Percentiles rank a stretch among this genome's conserved stretches.
These are phyloP conservation scores for Cyaniris semiargus DNA, from an alignment of 2,888 invertebrate species.

Conservation along the genomic window DNA sequence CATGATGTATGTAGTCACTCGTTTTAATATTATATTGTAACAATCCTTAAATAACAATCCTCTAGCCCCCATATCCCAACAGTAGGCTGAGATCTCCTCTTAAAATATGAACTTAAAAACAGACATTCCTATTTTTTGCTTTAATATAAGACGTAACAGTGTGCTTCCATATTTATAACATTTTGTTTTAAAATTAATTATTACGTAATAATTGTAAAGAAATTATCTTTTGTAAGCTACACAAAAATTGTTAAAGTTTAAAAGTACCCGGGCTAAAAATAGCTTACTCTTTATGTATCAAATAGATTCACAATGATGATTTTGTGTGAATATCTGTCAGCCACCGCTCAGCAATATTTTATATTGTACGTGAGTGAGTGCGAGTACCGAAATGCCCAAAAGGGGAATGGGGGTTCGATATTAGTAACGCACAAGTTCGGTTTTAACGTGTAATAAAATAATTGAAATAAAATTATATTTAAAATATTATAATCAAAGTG, in stretches of 20 bases:
- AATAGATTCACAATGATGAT: neutral
- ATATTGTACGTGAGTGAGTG: neutral
- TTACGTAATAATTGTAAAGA: neutral
- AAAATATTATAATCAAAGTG: neutral
- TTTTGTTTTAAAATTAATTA: conserved; percentile 11
- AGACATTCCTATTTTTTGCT: conserved; percentile 24
- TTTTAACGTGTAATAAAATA: neutral
- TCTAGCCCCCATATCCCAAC: neutral
- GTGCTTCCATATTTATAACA: conserved; percentile 29
- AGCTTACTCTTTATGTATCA: neutral
- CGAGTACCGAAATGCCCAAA: neutral
- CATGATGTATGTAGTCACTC: neutral
- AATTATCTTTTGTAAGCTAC: neutral
- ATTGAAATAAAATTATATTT: neutral
- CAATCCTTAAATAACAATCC: neutral
- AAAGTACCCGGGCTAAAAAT: neutral
- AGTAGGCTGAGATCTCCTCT: neutral
- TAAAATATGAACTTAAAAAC: neutral
- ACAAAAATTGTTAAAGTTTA: neutral
- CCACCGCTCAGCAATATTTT: neutral
- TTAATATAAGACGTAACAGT: conserved; percentile 13
- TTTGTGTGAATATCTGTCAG: neutral
- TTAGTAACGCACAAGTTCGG: neutral
- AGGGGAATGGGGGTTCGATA: neutral
- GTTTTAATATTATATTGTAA: neutral